A percentile compares a stretch with the other conserved stretches of the same genome.
These are phyloP conservation scores for Gastracanthus pulcherrimus DNA, from an alignment of 2,888 invertebrate genomes.

Conservation along the genomic window DNA sequence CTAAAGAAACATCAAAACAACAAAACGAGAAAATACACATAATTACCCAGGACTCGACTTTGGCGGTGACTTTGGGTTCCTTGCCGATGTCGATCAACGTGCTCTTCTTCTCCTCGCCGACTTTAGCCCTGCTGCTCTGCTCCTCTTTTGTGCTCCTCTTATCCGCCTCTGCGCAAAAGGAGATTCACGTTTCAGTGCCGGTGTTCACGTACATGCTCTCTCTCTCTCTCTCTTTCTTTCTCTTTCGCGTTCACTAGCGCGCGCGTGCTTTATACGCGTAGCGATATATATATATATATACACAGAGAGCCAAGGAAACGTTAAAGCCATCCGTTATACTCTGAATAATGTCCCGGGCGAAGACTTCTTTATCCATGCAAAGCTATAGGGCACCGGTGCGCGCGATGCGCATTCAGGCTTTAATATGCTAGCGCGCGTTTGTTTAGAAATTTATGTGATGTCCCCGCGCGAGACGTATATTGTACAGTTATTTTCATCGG, in stretches of 20 bases:
- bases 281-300: too few relatives aligned
- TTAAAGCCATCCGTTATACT: constrained; percentile 33
- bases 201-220: background rate
- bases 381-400: background rate
- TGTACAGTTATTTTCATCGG: background rate
- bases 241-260: background rate
- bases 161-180: constrained; percentile 35
- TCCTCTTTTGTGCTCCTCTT: constrained; percentile 27
- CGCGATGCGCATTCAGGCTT: constrained; percentile 15
- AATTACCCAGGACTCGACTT: constrained; percentile 53
- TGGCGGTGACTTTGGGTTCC: constrained; percentile 14
- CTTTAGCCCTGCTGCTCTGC: constrained; percentile 6
- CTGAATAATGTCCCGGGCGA: constrained; percentile 24
- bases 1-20: too few relatives aligned
- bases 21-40: background rate
- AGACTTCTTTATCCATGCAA: background rate
- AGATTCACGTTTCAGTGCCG: constrained; percentile 23
- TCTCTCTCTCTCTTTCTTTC: too few relatives aligned
- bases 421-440: constrained; percentile 30
- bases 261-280: background rate
- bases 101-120: constrained; percentile 22
- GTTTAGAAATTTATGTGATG: constrained; percentile 5
- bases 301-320: background rate
- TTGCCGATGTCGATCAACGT: constrained; percentile 36
- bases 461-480: background rate